Base-by-base conservation (phyloP, 2,797 vertebrate genomes). In the Fringilla coelebs region DNA sequence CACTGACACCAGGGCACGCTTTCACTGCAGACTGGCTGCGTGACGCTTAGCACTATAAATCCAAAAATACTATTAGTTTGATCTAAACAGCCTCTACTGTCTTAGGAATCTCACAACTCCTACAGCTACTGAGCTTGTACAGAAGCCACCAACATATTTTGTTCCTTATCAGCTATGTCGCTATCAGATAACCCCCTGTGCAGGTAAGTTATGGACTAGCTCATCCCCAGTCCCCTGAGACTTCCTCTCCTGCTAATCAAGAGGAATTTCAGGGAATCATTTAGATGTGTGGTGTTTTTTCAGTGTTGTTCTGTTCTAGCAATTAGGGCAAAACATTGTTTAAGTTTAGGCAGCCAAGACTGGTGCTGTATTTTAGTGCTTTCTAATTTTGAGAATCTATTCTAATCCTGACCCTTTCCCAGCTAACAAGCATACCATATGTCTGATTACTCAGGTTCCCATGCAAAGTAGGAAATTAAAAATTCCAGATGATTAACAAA, bases 391-490 rank as follows among this genome's bases (percentile, higher is more conserved):
- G 74, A 89, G 83, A 66, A 45, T 43, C 85, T 94, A 26, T 91
- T 93, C 84, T 93, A 89, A 91, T 94, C 91, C 54, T 91, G 79
- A 88, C 60, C 82, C 82, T 85, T 94, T 96, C 85, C 89, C 68
- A 75, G 73, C 91, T 97, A 95, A 97, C 82, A 89, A 96, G 94
- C 79, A 86, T 93, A 93, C 92, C 97, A 94, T 85, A 94, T 97
- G 97, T 88, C 94, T 72, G 51, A 72, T 96, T 95, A 83, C 61
- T 82, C 85, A 92, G 84, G 82, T 95, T 98, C 96, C 89, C 96
- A 93, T 90, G 94, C 85, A 97, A 92, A 96, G 83, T 94, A 95
- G 94, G 96, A 95, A 97, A 96, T 86, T 86, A 88, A 98, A 96
- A 96, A 90, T 80, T 95, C 80, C 92, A 88, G 49, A 96, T 93